Conservation (phyloP, 2,888 invertebrate species). For the Polyommatus iphigenia region DNA sequence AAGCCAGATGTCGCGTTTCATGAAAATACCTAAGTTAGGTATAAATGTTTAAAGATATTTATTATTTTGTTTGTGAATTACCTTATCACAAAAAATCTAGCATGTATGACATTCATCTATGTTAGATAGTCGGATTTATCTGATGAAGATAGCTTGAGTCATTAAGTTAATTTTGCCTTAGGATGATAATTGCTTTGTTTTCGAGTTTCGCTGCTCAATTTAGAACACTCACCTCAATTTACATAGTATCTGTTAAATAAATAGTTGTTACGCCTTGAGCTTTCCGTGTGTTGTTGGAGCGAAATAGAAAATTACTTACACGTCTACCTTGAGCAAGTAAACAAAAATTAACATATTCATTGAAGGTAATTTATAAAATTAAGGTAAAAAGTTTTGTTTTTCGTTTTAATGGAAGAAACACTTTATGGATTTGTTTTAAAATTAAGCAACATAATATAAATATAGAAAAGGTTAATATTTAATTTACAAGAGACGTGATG, state of each 20-base stretch:
- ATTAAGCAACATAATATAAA: background rate
- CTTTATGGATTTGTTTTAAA: background rate
- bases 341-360: background rate
- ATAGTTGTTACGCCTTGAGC: background rate
- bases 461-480: background rate
- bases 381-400: background rate
- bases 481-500: no score
- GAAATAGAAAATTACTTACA: constrained; percentile 14
- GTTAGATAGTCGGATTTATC: background rate
- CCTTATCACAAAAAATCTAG: background rate
- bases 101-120: background rate
- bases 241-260: background rate
- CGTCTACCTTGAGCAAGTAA: constrained; percentile 3
- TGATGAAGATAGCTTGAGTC: background rate
- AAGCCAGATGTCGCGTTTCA: background rate
- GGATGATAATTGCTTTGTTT: background rate
- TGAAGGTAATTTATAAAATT: background rate
- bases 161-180: background rate
- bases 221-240: background rate
- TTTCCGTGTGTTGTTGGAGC: background rate
- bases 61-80: background rate
- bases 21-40: background rate
- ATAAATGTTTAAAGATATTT: background rate
- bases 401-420: background rate
- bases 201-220: background rate